phyloP scores from a whole-genome alignment of 1,140 invertebrate species.

The Bombus sylvicola region DNA sequence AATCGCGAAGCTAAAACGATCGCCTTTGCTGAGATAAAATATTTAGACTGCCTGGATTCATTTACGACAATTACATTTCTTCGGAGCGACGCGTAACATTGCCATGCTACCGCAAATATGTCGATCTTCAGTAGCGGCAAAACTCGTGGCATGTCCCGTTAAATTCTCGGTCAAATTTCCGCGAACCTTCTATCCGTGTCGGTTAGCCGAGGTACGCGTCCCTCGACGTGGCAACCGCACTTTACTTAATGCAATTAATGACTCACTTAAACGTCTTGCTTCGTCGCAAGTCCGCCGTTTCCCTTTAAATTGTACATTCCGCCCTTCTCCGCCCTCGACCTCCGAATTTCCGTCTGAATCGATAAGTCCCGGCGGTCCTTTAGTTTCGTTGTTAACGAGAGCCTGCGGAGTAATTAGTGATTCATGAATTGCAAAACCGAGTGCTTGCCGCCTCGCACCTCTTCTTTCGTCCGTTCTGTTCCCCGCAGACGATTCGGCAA shows the following conservation, averaged over 20 bases:
- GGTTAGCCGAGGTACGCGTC: conserved; percentile 20
- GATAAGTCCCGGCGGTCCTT: conserved; percentile 51
- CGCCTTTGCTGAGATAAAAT: neutral
- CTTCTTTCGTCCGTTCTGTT: neutral
- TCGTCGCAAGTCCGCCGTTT: conserved; percentile 18
- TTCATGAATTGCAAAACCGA: conserved; percentile 51
- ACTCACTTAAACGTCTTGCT: conserved; percentile 64
- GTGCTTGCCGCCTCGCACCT: neutral
- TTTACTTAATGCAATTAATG: conserved; percentile 69
- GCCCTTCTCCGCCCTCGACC: neutral
- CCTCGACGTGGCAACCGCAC: conserved; percentile 42
- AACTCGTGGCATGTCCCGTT: conserved; percentile 41
- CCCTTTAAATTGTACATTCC: conserved; percentile 51
- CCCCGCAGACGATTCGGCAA: neutral
- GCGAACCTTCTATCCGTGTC: conserved; percentile 36
- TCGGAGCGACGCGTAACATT: neutral
- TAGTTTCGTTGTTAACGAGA: conserved; percentile 49
- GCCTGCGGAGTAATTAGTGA: conserved; percentile 48
- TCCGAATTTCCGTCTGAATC: conserved; percentile 51
- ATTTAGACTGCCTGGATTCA: neutral
- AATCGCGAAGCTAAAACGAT: no score
- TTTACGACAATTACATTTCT: neutral
- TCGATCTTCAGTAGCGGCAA: neutral
- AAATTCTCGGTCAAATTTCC: conserved; percentile 54
- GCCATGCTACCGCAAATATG: neutral